Base-by-base conservation (phyloP, 1,140 invertebrate genomes). In the Platyscapa corneri region DNA sequence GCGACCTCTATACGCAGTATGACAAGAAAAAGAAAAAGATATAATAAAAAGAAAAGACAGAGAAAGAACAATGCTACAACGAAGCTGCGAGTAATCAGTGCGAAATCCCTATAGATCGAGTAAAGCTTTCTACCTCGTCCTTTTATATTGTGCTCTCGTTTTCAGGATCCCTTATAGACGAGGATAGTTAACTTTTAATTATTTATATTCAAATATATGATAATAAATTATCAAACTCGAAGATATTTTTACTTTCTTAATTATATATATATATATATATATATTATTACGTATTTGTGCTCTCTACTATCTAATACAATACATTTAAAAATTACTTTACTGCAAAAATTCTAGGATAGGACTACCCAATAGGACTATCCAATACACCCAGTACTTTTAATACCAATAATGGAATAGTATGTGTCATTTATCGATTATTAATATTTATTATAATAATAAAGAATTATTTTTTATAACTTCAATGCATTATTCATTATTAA, bases 31-130 rank as follows among this genome's bases (percentile, higher is more conserved):
- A 70, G 70, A 49, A 60, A 76, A 46, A 77, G 39, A 85, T 49
- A 77, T 37, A 80, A 42, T 39, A 37, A 86, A 74, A 60, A 42
- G 60, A 60, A 74, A 30, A 80, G 81, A 76, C 20, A 46, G 56
- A 67, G 78, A 30, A 56, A 65, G 34, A 60, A 64, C n/a, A 70
- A 74, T 32, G 76, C 23, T 42, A 64, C 20, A 34, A 64, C 39
- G 72, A 86, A 84, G 75, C 81, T 70, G n/a, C 82, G 76, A 42
- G 82, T 86, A 84, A 86, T 86, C 86, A 86, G 82, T 80, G 77
- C 78, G 82, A 84, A 86, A 86, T 86, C 86, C 86, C 86, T 74
- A 37, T 67, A 70, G 76, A 84, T 81, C 75, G 76, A 83, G 79
- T 14, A 18, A 49, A 56, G 46, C 83, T 79, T 79, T 64, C 23